Evolutionary conservation across 2,888 invertebrate genomes (phyloP), one percentile per base, ranked within the genome.

Genomic region (Kuschelorhynchus macadamiae): DNA sequence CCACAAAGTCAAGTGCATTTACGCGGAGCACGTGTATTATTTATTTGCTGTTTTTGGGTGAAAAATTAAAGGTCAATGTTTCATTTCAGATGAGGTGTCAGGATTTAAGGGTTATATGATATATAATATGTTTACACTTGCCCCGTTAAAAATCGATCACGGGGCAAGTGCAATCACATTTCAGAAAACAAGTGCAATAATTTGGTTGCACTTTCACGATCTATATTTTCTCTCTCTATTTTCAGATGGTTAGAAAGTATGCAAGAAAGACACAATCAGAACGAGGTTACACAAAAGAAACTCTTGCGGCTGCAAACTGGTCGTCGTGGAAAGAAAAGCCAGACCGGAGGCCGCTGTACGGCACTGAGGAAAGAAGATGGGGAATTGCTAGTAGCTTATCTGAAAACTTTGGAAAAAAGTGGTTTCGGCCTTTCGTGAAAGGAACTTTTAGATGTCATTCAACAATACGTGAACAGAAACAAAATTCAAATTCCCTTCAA

Each of bases 401-500:
- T 50, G 17, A 50, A 33, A 32, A 16, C 32, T 30, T 49, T 49
- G 32, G 49, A 49, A 49, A 30, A 49, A 32, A 32, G 49, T 30
- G 50, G 33, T 11, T 50, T 50, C 33, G 36, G 36, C 1, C 17
- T 50, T 16, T 33, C 33, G 11, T 0, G 50, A 12, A 50, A 50
- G 12, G 41, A 55, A 42, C 30, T 42, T 1, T 30, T 55, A 9
- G 30, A 41, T 42, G 14, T 25, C 9, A 55, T 55, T 41, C 21
- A 55, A 30, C 41, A 55, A 42, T 55, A 41, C 18, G 21, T 20
- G 8, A 14, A 21, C 4, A 21, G 11, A 41, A 55, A 55, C 21
- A 55, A 55, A 18, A 55, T 55, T 25, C 14, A 42, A 41, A 55
- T 21, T 5, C 42, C 55, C 0, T 55, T 41, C 12, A 55, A 55